phyloP scores from a whole-genome alignment of 2,113 vertebrate species.

The Pachycephala philippinensis region DNA sequence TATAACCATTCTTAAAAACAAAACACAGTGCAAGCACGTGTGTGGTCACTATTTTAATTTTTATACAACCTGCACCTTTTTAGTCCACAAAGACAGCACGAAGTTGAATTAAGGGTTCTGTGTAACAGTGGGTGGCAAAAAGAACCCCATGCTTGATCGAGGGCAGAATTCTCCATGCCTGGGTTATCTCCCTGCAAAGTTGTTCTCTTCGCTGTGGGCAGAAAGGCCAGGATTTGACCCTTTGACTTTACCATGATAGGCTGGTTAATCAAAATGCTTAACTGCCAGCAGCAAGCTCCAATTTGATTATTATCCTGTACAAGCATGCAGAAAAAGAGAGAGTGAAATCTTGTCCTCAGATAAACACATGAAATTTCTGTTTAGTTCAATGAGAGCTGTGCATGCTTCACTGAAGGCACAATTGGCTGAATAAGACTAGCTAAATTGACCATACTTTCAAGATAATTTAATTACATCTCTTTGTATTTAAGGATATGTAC shows the following conservation, averaged over 20 bases:
- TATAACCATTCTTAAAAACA: neutral
- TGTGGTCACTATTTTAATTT: neutral
- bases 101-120: neutral
- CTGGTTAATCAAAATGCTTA: slow-evolving; percentile 41
- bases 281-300: slow-evolving; percentile 3
- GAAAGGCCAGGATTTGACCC: neutral
- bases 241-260: neutral
- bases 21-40: neutral
- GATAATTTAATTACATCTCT: slow-evolving; percentile 61
- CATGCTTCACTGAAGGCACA: slow-evolving; percentile 52
- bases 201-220: neutral
- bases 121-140: neutral
- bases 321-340: slow-evolving; percentile 56
- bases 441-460: slow-evolving; percentile 55
- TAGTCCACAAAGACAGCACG: neutral
- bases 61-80: neutral
- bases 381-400: slow-evolving; percentile 39
- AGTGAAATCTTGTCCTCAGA: slow-evolving; percentile 24
- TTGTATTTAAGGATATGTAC: slow-evolving; percentile 34
- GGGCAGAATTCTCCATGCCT: neutral
- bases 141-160: rapidly evolving
- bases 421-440: slow-evolving; percentile 32
- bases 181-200: neutral
- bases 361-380: slow-evolving; percentile 34
- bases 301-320: slow-evolving; percentile 44